Conservation (phyloP, 2,888 invertebrate species). For the Scaptomyza caliginosa region DNA sequence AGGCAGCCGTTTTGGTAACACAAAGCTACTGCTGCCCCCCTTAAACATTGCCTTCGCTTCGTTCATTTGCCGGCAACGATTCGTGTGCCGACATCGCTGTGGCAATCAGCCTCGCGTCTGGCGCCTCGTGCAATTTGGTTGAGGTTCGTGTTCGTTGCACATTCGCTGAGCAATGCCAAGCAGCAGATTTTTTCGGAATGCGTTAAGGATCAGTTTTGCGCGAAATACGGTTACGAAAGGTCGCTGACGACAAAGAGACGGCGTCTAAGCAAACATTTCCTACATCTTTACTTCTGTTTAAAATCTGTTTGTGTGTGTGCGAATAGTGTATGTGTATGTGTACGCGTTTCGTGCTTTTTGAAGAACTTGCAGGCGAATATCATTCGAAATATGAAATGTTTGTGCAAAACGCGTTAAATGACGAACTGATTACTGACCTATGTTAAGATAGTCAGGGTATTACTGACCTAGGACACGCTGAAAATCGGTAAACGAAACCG, state of each 20-base stretch:
- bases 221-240: constrained; percentile 84
- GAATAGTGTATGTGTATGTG: constrained; percentile 17
- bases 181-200: constrained; percentile 81
- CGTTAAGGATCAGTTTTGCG: constrained; percentile 84
- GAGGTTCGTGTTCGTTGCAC: constrained; percentile 77
- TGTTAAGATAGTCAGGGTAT: constrained; percentile 23
- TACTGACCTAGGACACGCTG: constrained; percentile 61
- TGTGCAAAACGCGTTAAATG: constrained; percentile 6
- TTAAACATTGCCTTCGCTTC: constrained; percentile 37
- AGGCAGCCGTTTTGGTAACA: constrained; percentile 42
- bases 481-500: constrained; percentile 21
- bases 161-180: constrained; percentile 67
- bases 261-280: constrained; percentile 62
- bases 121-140: constrained; percentile 70
- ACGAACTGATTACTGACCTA: constrained; percentile 60
- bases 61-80: constrained; percentile 62
- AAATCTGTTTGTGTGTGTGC: constrained; percentile 8
- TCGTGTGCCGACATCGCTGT: constrained; percentile 41
- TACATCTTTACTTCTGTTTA: constrained; percentile 34
- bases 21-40: constrained; percentile 30
- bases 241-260: constrained; percentile 74
- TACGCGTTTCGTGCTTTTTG: constrained; percentile 23
- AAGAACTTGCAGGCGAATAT: constrained; percentile 23
- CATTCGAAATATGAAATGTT: constrained; percentile 5
- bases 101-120: constrained; percentile 30